These are phyloP conservation scores for Clarias platycephalus DNA, from an alignment of 2,797 vertebrate species.

Conservation along the genomic window DNA sequence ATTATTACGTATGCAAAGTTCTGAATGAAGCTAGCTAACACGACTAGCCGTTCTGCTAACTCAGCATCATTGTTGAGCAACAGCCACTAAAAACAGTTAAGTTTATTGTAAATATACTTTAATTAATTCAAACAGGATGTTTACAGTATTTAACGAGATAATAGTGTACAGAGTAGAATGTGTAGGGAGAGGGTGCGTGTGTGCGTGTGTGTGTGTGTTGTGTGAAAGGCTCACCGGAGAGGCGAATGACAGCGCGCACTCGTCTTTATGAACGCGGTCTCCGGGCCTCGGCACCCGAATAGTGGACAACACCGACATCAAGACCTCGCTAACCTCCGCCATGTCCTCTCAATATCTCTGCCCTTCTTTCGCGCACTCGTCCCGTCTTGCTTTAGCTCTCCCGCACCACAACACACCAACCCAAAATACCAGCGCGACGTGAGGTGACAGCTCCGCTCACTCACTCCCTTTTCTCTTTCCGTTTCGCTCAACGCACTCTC, in stretches of 20 bases:
- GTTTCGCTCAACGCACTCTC: conserved; percentile 60
- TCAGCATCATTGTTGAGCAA: neutral
- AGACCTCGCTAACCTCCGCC: conserved; percentile 88
- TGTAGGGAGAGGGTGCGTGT: neutral
- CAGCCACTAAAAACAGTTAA: neutral
- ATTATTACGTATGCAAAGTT: neutral
- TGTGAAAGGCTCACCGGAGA: conserved; percentile 84
- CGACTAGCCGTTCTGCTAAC: conserved; percentile 25
- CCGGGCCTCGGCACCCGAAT: conserved; percentile 94
- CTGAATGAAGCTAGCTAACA: conserved; percentile 27
- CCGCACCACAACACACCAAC: conserved; percentile 60
- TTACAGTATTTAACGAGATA: neutral
- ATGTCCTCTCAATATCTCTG: conserved; percentile 68
- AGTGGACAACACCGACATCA: conserved; percentile 92
- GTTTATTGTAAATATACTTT: neutral
- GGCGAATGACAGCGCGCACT: conserved; percentile 97
- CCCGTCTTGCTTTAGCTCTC: conserved; percentile 57
- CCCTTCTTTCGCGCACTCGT: conserved; percentile 58
- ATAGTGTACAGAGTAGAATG: neutral
- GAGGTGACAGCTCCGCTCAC: conserved; percentile 36
- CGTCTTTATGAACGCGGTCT: conserved; percentile 98
- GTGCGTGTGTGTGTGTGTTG: neutral
- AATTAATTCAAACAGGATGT: neutral
- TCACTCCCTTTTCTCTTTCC: conserved; percentile 40
- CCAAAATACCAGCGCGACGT: conserved; percentile 55